Evolutionary conservation across 2,797 vertebrate genomes (phyloP).

Genomic region (Nyctibius grandis): DNA sequence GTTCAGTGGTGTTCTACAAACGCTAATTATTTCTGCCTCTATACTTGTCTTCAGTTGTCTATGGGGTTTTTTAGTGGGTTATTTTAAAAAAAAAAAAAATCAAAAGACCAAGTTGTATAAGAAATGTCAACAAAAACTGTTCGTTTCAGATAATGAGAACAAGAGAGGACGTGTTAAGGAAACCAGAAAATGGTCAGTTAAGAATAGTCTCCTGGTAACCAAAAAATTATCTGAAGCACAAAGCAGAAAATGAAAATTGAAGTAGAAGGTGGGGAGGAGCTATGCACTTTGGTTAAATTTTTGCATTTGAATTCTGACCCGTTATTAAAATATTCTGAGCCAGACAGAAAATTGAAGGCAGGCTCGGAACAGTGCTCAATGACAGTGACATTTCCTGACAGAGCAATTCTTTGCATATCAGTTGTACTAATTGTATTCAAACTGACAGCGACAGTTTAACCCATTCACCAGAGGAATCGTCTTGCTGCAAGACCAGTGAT

Average conservation of each 20-base stretch:
- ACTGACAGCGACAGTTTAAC: conserved; percentile 77
- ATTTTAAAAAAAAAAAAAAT: background rate
- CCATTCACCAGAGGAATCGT: conserved; percentile 69
- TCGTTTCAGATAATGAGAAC: background rate
- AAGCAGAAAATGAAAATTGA: conserved; percentile 49
- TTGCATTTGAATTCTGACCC: conserved; percentile 70
- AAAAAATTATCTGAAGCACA: background rate
- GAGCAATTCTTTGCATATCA: conserved; percentile 76
- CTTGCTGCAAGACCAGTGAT: conserved; percentile 54
- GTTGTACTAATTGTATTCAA: conserved; percentile 74
- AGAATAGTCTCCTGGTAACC: conserved; percentile 25
- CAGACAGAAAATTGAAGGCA: conserved; percentile 71
- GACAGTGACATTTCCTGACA: conserved; percentile 81
- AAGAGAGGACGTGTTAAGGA: conserved; percentile 13
- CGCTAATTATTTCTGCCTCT: background rate
- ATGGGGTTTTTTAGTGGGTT: background rate
- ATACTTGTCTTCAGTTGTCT: background rate
- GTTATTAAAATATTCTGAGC: conserved; percentile 74
- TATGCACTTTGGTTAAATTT: conserved; percentile 62
- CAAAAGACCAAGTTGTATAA: background rate
- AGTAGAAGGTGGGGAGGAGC: conserved; percentile 23
- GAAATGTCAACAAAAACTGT: background rate
- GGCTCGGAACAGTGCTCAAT: conserved; percentile 65
- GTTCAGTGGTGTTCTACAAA: background rate
- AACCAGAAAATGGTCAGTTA: conserved; percentile 39